phyloP scores from a whole-genome alignment of 2,888 invertebrate genomes.

The Clostera curtula region DNA sequence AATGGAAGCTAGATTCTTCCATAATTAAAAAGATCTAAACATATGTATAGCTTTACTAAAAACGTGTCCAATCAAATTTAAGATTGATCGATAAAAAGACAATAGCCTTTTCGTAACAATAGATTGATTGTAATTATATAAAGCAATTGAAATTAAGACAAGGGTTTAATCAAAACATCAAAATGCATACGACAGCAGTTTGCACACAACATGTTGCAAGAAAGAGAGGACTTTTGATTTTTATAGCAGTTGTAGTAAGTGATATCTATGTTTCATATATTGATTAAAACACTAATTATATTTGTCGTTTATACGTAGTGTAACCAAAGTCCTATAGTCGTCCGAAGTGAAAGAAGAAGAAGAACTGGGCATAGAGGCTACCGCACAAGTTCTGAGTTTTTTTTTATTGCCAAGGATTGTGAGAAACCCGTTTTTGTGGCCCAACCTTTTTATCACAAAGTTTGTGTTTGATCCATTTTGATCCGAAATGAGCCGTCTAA shows the following conservation, averaged over 20 bases:
- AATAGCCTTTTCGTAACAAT: slow-evolving; percentile 27
- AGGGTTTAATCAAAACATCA: slow-evolving; percentile 23
- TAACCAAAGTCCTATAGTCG: neutral
- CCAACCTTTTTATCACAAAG: too few species aligned
- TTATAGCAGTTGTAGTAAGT: slow-evolving; percentile 13
- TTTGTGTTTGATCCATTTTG: too few species aligned
- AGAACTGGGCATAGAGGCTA: too few species aligned
- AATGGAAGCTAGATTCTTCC: too few species aligned
- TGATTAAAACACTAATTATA: neutral
- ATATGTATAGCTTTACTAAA: neutral
- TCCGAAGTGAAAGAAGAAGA: neutral
- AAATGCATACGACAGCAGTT: slow-evolving; percentile 9
- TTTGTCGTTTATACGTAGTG: neutral
- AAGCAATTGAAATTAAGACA: slow-evolving; percentile 13
- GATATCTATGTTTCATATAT: neutral
- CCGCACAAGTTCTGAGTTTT: too few species aligned
- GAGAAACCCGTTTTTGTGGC: too few species aligned
- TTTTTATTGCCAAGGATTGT: too few species aligned
- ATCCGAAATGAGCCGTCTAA: too few species aligned
- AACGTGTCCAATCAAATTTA: slow-evolving; percentile 20
- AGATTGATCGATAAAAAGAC: slow-evolving; percentile 16
- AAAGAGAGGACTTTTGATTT: slow-evolving; percentile 2
- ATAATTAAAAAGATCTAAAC: neutral
- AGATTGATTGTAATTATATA: slow-evolving; percentile 15
- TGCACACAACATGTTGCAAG: neutral